Conservation (phyloP, 2,797 vertebrate species). For the Leontopithecus rosalia region DNA sequence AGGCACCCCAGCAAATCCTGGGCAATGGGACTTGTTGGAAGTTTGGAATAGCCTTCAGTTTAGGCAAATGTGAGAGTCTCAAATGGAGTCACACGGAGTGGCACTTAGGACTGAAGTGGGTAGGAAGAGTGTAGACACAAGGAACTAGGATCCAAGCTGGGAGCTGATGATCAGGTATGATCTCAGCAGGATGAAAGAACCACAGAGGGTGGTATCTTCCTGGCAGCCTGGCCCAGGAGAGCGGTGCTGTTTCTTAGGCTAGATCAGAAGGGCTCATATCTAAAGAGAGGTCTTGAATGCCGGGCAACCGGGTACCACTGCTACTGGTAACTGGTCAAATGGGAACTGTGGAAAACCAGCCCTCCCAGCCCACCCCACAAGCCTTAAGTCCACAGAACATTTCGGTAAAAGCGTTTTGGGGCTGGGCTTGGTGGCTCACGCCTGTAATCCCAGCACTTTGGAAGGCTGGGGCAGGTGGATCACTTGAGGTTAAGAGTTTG, state of each 20-base stretch:
- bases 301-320: neutral
- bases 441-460: neutral
- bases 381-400: neutral
- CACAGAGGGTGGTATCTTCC: neutral
- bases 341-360: neutral
- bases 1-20: neutral
- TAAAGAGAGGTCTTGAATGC: neutral
- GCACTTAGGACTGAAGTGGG: no score
- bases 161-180: neutral
- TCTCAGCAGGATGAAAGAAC: neutral
- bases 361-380: neutral
- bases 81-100: neutral
- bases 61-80: neutral
- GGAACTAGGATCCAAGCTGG: neutral
- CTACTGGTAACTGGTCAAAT: neutral
- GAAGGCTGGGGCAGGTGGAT: neutral
- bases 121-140: neutral
- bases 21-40: neutral
- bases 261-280: no score
- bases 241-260: accelerated
- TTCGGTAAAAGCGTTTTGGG: neutral
- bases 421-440: neutral
- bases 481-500: neutral
- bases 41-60: neutral
- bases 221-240: neutral